Conservation (phyloP, 2,113 vertebrate genomes). For the Microcebus jonahi region DNA sequence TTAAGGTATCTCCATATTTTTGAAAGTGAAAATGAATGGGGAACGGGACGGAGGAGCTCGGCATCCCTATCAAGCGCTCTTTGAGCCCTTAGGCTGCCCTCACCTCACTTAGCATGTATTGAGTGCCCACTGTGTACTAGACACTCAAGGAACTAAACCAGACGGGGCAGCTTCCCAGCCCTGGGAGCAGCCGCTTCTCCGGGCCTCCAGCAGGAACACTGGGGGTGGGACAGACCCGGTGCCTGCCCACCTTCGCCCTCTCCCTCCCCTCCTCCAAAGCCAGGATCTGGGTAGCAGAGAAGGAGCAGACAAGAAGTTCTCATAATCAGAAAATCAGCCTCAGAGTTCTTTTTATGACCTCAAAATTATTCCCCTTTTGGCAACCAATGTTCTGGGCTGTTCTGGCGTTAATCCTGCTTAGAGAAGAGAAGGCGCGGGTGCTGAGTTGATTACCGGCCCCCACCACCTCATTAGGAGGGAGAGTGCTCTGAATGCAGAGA, state of each 20-base stretch:
- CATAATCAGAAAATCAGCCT: not conserved
- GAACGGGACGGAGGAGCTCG: not conserved
- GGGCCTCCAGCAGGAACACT: fast-evolving
- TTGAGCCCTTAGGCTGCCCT: not conserved
- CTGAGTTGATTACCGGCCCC: not conserved
- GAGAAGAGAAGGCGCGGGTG: not conserved
- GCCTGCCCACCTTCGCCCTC: not conserved
- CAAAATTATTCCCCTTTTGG: not conserved
- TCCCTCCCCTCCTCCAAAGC: not conserved
- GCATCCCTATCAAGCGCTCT: not conserved
- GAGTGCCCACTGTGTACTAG: not conserved
- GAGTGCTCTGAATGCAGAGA: slow-evolving; percentile 9
- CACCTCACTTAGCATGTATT: not conserved
- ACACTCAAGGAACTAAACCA: not conserved
- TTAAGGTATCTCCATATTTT: too few relatives aligned
- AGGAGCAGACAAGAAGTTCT: not conserved
- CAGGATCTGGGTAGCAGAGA: not conserved
- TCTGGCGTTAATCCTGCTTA: not conserved
- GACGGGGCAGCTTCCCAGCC: not conserved
- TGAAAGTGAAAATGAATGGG: not conserved
- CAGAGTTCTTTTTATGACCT: not conserved
- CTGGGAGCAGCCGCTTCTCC: not conserved
- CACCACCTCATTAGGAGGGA: slow-evolving; percentile 32
- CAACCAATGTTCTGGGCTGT: not conserved
- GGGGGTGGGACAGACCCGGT: not conserved